Conservation (phyloP, 2,797 vertebrate species). For the Rhinophrynus dorsalis region DNA sequence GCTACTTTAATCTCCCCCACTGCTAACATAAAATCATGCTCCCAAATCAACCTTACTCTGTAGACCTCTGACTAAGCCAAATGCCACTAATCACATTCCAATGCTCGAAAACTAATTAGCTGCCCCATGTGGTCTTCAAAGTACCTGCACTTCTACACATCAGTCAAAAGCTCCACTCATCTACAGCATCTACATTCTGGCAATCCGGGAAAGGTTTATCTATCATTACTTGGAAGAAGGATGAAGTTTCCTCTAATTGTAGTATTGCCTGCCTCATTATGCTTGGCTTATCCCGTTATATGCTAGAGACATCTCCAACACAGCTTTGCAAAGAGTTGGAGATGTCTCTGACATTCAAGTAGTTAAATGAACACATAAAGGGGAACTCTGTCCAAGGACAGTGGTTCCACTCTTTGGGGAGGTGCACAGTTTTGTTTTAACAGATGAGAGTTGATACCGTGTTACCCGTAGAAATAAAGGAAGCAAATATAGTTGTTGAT, state of each 20-base stretch:
- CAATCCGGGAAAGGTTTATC: not conserved
- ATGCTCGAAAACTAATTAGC: constrained; percentile 31
- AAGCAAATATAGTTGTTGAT: too few species aligned
- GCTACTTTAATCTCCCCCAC: constrained; percentile 30
- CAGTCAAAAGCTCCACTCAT: constrained; percentile 3
- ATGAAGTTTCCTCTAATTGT: constrained; percentile 9
- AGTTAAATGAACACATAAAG: too few species aligned
- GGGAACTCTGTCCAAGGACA: too few species aligned
- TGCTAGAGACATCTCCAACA: too few species aligned
- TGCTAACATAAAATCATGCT: constrained; percentile 26
- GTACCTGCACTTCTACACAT: constrained; percentile 18
- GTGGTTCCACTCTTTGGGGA: too few species aligned
- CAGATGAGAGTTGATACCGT: too few species aligned
- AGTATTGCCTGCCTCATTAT: not conserved
- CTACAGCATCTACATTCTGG: not conserved
- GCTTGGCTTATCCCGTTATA: not conserved
- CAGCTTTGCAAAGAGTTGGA: too few species aligned
- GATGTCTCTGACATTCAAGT: too few species aligned
- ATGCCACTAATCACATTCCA: constrained; percentile 25
- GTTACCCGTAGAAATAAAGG: too few species aligned
- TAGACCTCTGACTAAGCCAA: constrained; percentile 38
- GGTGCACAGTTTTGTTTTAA: too few species aligned
- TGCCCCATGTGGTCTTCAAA: constrained; percentile 26
- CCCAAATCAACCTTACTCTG: constrained; percentile 23
- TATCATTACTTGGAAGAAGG: not conserved